Evolutionary conservation across 2,113 vertebrate species (phyloP).

Genomic region (Etheostoma spectabile): DNA sequence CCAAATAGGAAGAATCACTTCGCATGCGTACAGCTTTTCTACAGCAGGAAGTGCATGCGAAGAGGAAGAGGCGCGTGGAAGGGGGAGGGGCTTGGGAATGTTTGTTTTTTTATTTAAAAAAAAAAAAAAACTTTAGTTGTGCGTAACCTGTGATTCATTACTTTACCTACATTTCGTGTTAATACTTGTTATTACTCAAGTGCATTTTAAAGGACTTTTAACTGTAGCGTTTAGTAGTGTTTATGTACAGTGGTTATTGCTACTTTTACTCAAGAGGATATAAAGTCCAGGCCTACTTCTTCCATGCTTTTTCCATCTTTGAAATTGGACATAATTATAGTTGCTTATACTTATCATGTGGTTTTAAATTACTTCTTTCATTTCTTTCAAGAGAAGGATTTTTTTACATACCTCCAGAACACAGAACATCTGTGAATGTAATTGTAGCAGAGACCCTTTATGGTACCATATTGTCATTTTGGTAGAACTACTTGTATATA

Average conservation of each 20-base stretch:
- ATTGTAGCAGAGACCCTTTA: neutral
- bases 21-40: slow-evolving; percentile 76
- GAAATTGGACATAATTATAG: neutral
- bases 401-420: neutral
- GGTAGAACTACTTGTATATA: neutral
- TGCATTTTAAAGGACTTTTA: too few species aligned
- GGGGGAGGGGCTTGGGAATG: neutral
- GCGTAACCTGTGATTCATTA: too few species aligned
- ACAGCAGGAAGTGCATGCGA: slow-evolving; percentile 61
- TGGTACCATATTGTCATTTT: too few species aligned
- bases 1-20: slow-evolving; percentile 56
- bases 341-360: neutral
- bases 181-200: too few species aligned
- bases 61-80: neutral
- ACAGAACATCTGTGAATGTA: neutral
- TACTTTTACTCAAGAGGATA: neutral
- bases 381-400: neutral
- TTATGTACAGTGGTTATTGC: neutral
- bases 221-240: neutral
- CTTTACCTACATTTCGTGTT: too few species aligned
- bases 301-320: neutral
- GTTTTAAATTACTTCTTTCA: neutral
- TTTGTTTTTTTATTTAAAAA: too few species aligned
- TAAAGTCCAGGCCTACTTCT: too few species aligned
- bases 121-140: too few species aligned